A percentile compares a stretch with the other conserved stretches of the same genome.
Evolutionary conservation across 2,113 vertebrate species (phyloP).

Genomic region (Phycodurus eques): DNA sequence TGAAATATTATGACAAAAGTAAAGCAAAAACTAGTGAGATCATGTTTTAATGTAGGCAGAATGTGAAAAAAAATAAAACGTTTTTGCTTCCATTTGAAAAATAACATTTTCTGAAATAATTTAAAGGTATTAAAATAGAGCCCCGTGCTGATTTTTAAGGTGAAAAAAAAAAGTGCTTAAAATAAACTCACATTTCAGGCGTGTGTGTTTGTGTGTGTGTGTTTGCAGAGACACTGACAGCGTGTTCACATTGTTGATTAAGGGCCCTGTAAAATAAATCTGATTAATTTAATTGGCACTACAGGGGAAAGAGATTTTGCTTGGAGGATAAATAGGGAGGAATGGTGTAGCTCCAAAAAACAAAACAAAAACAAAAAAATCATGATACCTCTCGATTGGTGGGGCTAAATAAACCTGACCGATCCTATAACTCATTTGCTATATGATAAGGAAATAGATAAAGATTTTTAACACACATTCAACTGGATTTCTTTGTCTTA

Average conservation of each 20-base stretch:
- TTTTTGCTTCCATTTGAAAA: background rate
- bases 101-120: slow-evolving; percentile 9
- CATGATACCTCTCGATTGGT: background rate
- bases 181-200: slow-evolving; percentile 1
- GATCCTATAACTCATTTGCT: background rate
- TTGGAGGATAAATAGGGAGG: slow-evolving; percentile 3
- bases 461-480: slow-evolving; percentile 29
- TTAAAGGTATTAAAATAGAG: slow-evolving; percentile 12
- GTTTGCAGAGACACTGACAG: background rate
- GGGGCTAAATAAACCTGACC: background rate
- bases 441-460: background rate
- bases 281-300: slow-evolving; percentile 20
- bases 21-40: background rate
- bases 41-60: background rate
- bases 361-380: background rate
- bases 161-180: too few relatives aligned
- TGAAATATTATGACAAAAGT: background rate
- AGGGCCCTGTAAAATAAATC: slow-evolving; percentile 22
- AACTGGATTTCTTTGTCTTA: slow-evolving; percentile 53
- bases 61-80: background rate
- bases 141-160: slow-evolving; percentile 13
- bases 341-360: background rate
- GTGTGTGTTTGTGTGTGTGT: background rate
- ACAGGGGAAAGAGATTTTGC: background rate
- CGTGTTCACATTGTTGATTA: slow-evolving; percentile 7